phyloP scores from a whole-genome alignment of 2,113 vertebrate genomes.

The Gallinago paraguaiae region DNA sequence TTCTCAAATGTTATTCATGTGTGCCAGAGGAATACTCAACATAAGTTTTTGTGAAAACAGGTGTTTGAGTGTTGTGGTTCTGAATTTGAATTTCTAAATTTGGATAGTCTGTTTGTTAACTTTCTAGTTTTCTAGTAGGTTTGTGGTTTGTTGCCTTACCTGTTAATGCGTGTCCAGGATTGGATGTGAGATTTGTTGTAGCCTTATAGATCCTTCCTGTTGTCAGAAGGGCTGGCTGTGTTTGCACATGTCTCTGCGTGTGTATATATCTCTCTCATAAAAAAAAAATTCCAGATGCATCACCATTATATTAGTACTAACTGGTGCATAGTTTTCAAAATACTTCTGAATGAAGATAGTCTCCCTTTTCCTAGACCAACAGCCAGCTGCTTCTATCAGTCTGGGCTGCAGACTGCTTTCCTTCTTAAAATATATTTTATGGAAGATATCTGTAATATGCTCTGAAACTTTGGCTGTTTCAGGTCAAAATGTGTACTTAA shows the following conservation, averaged over 20 bases:
- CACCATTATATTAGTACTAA: not conserved
- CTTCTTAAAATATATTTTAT: not conserved
- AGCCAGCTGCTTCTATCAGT: not conserved
- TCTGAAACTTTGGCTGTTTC: not conserved
- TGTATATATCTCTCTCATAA: not conserved
- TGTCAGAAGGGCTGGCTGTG: not conserved
- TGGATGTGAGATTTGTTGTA: not conserved
- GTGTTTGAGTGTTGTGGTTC: not conserved
- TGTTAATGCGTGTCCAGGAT: not conserved
- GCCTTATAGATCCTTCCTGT: not conserved
- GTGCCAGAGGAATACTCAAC: not conserved
- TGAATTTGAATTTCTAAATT: not conserved
- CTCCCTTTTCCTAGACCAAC: not conserved
- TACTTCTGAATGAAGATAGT: not conserved
- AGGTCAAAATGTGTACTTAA: not conserved
- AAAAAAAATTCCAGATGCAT: not conserved
- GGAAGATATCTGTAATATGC: not conserved
- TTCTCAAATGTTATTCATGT: not conserved
- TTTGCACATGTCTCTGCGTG: fast-evolving
- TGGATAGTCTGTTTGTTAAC: not conserved
- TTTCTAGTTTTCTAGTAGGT: not conserved
- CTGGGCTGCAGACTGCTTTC: not conserved
- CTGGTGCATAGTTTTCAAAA: not conserved
- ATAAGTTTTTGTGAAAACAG: not conserved
- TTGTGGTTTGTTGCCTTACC: not conserved